Percentiles rank a stretch among this genome's conserved stretches.
Evolutionary conservation across 2,113 vertebrate genomes (phyloP).

Genomic region (Saguinus midas): DNA sequence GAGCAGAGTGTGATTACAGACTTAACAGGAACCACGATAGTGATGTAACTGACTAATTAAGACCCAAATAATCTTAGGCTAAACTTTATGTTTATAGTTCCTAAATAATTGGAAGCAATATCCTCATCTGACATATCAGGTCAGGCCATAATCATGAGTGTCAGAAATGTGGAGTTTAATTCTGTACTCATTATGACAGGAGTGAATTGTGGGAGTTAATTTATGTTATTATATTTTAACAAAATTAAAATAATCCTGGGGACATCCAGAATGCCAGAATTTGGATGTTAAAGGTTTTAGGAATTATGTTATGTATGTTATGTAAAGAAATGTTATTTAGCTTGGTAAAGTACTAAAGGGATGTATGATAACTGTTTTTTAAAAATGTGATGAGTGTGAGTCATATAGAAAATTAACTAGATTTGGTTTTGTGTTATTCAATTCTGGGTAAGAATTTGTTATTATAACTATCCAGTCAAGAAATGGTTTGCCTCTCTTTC

Average conservation of each 20-base stretch:
- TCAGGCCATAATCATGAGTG: neutral
- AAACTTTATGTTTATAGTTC: neutral
- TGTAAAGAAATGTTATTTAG: neutral
- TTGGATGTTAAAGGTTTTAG: neutral
- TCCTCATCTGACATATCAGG: neutral
- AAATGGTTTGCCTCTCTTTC: neutral
- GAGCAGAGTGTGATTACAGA: neutral
- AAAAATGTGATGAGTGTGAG: neutral
- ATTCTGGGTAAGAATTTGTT: constrained; percentile 9
- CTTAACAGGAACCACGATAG: neutral
- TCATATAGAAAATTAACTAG: neutral
- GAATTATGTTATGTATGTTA: neutral
- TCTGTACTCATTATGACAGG: neutral
- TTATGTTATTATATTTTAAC: neutral
- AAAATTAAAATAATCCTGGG: neutral
- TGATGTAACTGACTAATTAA: neutral
- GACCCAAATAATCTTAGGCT: neutral
- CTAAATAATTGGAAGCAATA: neutral
- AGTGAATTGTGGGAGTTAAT: neutral
- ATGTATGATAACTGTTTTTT: neutral
- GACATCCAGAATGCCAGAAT: neutral
- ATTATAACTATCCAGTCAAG: neutral
- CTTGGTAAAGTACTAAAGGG: neutral
- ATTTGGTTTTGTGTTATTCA: neutral
- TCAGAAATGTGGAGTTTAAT: neutral